Conservation (phyloP, 64 coral and sea anemone genomes). For the Acropora tenuis region DNA sequence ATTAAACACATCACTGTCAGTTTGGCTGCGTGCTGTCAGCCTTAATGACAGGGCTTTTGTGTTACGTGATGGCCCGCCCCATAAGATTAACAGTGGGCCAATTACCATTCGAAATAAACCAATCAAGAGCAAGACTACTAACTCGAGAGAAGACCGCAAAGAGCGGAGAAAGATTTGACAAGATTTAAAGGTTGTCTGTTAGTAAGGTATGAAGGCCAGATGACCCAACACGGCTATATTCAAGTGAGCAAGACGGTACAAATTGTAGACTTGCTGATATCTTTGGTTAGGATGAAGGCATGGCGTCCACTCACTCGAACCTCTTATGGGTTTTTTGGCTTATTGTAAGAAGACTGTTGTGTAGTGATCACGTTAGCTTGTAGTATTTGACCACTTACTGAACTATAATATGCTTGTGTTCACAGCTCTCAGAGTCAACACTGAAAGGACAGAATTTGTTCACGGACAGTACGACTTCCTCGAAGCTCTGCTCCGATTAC, state of each 20-base stretch:
- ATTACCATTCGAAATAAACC: slow-evolving; percentile 30
- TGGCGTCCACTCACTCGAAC: slow-evolving; percentile 26
- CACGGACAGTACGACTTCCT: not conserved
- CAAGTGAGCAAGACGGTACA: slow-evolving; percentile 11
- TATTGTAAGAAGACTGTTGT: slow-evolving; percentile 43
- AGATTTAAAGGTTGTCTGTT: slow-evolving; percentile 61
- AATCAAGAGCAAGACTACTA: slow-evolving; percentile 10
- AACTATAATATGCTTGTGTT: slow-evolving; percentile 36
- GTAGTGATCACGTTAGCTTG: slow-evolving; percentile 22
- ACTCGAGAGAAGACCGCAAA: slow-evolving; percentile 40
- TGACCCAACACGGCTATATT: slow-evolving; percentile 11
- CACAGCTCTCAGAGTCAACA: slow-evolving; percentile 35
- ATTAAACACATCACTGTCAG: slow-evolving; percentile 47
- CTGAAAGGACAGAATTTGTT: slow-evolving; percentile 15
- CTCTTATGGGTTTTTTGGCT: slow-evolving; percentile 49
- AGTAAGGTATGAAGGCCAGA: slow-evolving; percentile 41
- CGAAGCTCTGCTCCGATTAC: slow-evolving; percentile 17
- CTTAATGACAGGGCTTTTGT: slow-evolving; percentile 53
- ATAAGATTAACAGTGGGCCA: slow-evolving; percentile 49
- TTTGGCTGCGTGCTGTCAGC: slow-evolving; percentile 28
- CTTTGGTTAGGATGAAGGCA: slow-evolving; percentile 43
- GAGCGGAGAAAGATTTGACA: slow-evolving; percentile 16
- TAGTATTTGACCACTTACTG: slow-evolving; percentile 27
- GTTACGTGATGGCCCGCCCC: slow-evolving; percentile 22
- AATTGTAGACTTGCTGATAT: not conserved